These are phyloP conservation scores for Noctuana brunneofusca DNA, from an alignment of 2,888 invertebrate genomes.

Conservation along the genomic window DNA sequence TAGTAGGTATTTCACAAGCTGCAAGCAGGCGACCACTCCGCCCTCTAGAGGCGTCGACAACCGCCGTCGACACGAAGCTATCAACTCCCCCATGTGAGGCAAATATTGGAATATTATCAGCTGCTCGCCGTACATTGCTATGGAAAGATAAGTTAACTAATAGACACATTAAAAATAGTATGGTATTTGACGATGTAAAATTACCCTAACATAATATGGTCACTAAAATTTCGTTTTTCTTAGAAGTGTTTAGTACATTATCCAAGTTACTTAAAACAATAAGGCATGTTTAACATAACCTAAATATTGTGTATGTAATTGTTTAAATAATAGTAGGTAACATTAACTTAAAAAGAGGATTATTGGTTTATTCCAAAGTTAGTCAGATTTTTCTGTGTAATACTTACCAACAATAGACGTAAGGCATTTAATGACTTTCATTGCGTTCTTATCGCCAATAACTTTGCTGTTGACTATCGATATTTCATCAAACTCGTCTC, in stretches of 20 bases:
- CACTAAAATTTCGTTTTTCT: no score
- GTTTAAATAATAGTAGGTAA: no score
- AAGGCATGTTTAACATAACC: no score
- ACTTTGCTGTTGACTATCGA: constrained; percentile 86
- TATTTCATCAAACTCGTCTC: constrained; percentile 82
- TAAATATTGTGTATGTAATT: no score
- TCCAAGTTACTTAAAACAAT: no score
- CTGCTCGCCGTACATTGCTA: constrained; percentile 93
- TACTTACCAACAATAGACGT: constrained; percentile 91
- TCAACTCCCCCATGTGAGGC: constrained; percentile 93
- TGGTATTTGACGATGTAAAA: no score
- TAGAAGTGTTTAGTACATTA: no score
- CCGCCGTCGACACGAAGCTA: constrained; percentile 90
- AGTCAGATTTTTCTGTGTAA: not conserved
- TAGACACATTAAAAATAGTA: not conserved
- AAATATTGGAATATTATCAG: constrained; percentile 94
- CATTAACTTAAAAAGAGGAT: no score
- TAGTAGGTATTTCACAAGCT: constrained; percentile 90
- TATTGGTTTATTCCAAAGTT: no score
- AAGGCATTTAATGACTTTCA: constrained; percentile 94
- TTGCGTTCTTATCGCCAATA: constrained; percentile 91
- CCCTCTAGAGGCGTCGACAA: constrained; percentile 94
- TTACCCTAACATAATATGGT: no score
- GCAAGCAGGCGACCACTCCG: constrained; percentile 92
- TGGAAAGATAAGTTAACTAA: not conserved